Evolutionary conservation across 2,797 vertebrate genomes (phyloP).

Genomic region (Neostethus bicornis): DNA sequence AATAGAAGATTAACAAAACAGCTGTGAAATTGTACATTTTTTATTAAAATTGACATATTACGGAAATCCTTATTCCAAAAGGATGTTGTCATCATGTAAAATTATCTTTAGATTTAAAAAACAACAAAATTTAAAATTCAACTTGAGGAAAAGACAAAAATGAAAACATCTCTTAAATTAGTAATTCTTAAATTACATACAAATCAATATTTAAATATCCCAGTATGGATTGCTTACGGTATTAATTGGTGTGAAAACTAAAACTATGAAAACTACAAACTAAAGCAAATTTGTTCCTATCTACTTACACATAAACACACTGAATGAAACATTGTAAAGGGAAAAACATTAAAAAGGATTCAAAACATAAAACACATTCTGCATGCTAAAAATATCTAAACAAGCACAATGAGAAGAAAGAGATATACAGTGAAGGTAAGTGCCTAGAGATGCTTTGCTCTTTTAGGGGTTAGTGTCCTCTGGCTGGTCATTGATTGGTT

Average conservation of each 20-base stretch:
- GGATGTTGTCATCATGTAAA: conserved; percentile 32
- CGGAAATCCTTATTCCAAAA: conserved; percentile 36
- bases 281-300: conserved; percentile 21
- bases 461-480: conserved; percentile 71
- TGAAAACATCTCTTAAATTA: no score
- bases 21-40: conserved; percentile 38
- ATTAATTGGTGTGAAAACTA: no score
- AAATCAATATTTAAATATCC: conserved; percentile 20
- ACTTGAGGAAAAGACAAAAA: not conserved
- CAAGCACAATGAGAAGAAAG: conserved; percentile 31
- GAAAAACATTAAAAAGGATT: conserved; percentile 19
- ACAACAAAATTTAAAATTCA: conserved; percentile 37
- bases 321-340: conserved; percentile 29
- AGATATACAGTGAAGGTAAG: conserved; percentile 53
- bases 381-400: conserved; percentile 45
- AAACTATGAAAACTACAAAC: conserved; percentile 26
- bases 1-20: conserved; percentile 55
- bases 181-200: no score
- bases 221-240: conserved; percentile 20
- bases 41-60: conserved; percentile 50
- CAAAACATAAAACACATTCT: conserved; percentile 47
- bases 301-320: conserved; percentile 18
- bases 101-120: conserved; percentile 31
- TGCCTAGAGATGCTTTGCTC: conserved; percentile 63
- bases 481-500: conserved; percentile 69